These are phyloP conservation scores for Cryptoprocta ferox DNA, from an alignment of 2,797 vertebrate species.

Conservation along the genomic window DNA sequence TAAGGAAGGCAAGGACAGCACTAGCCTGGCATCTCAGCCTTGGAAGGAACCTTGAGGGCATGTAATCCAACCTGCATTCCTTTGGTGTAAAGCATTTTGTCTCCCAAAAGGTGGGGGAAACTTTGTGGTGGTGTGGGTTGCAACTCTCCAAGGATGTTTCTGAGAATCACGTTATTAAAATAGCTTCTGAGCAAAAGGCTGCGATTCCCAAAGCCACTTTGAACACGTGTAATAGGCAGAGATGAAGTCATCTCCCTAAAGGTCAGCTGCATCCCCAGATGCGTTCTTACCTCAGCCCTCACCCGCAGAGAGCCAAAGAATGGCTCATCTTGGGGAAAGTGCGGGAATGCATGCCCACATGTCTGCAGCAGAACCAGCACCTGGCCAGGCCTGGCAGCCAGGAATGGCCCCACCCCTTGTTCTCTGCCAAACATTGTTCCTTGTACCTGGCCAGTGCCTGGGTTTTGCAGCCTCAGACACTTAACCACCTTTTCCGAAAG, in stretches of 20 bases:
- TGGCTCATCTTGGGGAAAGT: conserved; percentile 57
- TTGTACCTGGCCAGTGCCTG: conserved; percentile 66
- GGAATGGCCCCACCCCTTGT: conserved; percentile 51
- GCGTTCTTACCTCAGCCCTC: conserved; percentile 69
- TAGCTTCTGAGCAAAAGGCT: conserved; percentile 66
- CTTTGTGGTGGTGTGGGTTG: conserved; percentile 48
- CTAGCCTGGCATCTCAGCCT: not conserved
- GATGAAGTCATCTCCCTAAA: conserved; percentile 73
- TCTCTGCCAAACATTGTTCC: conserved; percentile 79
- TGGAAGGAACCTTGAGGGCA: not conserved
- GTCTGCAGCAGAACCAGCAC: conserved; percentile 56
- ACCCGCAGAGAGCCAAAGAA: conserved; percentile 58
- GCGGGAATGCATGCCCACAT: conserved; percentile 19
- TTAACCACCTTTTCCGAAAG: conserved; percentile 79
- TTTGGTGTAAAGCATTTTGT: not conserved
- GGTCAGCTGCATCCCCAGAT: conserved; percentile 69
- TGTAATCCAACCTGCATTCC: not conserved
- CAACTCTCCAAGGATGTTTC: not conserved
- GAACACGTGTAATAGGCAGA: conserved; percentile 43
- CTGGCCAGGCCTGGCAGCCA: conserved; percentile 63
- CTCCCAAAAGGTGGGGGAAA: not conserved
- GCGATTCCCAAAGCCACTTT: conserved; percentile 57
- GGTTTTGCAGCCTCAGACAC: conserved; percentile 73
- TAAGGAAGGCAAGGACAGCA: not conserved
- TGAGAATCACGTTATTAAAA: conserved; percentile 65